Base-by-base conservation (phyloP, 2,113 vertebrate genomes). In the Daubentonia madagascariensis region DNA sequence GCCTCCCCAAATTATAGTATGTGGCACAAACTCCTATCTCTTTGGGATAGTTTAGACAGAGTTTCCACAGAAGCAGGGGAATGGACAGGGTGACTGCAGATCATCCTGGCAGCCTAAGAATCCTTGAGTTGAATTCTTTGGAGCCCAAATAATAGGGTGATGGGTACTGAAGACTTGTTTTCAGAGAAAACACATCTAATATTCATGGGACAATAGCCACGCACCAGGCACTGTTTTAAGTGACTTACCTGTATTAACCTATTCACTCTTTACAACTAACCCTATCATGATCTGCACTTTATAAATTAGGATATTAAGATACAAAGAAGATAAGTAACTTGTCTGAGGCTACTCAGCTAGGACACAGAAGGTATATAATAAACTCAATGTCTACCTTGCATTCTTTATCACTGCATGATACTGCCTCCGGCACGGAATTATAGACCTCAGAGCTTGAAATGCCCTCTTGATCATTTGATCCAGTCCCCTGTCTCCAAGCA, bases 161-260 rank as follows among this genome's bases (percentile, higher is more conserved):
- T 83, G 72, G 79, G 52, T 54, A 94, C 8, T 43, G 45, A 87
- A 68, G 35, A 22, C 17, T 48, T 23, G 25, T 75, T 96, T 94
- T 88, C 78, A 72, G 63, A 80, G 88, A 95, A 94, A 96, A 67
- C 20, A 72, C 78, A 75, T 76, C 57, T 96, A 95, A 89, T 84
- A 89, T 95, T 92, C 79, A 84, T 84, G 37, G 50, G 79, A 43
- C 37, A 72, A 22, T 63, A 78, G 72, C 8, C 67, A 72, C 32
- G 40, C 67, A 30, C 30, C 73, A 75, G 45, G 0, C 11, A 50
- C 72, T 63, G 10, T 91, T 92, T 48, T 89, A 72, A 89, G 59
- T 9, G 12, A 40, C 79, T 89, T 79, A 70, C 5, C 23, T 76
- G 8, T 20, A 70, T 97, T 76, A 63, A 73, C 28, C 54, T 79